Evolutionary conservation across 2,888 invertebrate genomes (phyloP).

Genomic region (Ctena decussata): DNA sequence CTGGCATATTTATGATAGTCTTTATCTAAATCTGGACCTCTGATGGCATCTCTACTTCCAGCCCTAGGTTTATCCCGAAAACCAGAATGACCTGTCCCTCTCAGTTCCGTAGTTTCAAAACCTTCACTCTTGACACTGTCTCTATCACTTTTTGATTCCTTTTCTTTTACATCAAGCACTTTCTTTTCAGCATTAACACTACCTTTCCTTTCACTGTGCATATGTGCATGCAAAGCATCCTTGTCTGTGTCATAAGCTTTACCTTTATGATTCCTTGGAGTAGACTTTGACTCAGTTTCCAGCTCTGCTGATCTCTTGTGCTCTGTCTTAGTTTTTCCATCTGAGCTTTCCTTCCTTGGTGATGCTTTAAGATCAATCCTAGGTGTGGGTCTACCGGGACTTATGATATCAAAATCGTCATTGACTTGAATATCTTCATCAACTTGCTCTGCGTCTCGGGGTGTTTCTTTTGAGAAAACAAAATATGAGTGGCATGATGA

Average conservation of each 20-base stretch:
- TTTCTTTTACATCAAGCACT: too few relatives aligned
- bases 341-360: background rate
- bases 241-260: slow-evolving; percentile 28
- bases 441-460: slow-evolving; percentile 22
- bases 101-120: too few relatives aligned
- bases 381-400: slow-evolving; percentile 53
- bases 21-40: too few relatives aligned
- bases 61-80: too few relatives aligned
- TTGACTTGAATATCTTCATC: slow-evolving; percentile 50
- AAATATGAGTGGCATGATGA: too few relatives aligned
- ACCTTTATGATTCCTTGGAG: slow-evolving; percentile 42
- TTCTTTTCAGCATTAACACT: background rate
- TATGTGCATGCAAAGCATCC: slow-evolving; percentile 14
- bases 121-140: too few relatives aligned
- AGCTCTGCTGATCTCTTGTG: slow-evolving; percentile 8
- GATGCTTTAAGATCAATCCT: slow-evolving; percentile 38
- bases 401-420: slow-evolving; percentile 58
- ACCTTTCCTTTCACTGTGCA: slow-evolving; percentile 31
- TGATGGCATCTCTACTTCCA: too few relatives aligned
- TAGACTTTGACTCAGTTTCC: background rate
- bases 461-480: slow-evolving; percentile 15
- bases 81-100: too few relatives aligned
- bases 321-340: background rate
- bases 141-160: too few relatives aligned
- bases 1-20: too few relatives aligned